Base-by-base conservation (phyloP, 2,888 invertebrate species). In the Agapetus fuscipes region DNA sequence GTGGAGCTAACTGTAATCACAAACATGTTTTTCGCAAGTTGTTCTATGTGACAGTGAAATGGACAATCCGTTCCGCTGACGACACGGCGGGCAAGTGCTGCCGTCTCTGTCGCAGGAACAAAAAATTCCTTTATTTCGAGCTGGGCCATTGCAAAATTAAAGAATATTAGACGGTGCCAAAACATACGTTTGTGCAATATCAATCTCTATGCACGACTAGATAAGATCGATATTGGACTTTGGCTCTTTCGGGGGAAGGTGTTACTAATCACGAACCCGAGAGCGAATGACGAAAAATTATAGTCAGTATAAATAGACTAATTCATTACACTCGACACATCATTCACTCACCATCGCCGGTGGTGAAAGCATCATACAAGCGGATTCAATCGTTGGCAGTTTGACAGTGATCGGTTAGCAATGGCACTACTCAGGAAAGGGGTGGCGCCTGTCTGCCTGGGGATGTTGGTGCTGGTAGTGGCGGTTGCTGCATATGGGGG, bases 401-500 rank as follows among this genome's bases (percentile, higher is more conserved):
- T 4, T 6, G 9, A 20, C 9, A 4, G 20, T 9, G 20, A 6
- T 20, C 20, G 20, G 20, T 20, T 4, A 6, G 5, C 4, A 20
- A 20, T 20, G 20, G 20, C 20, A 9, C 4, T 20, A 4, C 20
- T 20, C 9, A 4, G 20, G 9, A 20, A 20, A 20, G 20, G 20
- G 20, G 9, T 20, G 20, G 20, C 20, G 9, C 20, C 20, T 20
- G 20, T 20, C 5, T 20, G 20, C 61, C 53, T 72, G 58, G 53
- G 60, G 48, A 29, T 71, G 52, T 56, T 68, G 63, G 60, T 72
- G 59, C 52, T 76, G 58, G 61, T 75, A 45, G 60, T 67, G 51
- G 51, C 63, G 51, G 57, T 70, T 52, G 60, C 72, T 61, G 53
- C 71, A 54, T 66, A 76, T 30, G 69, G 73, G 56, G 61, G 72